These are phyloP conservation scores for Arion vulgaris DNA, from an alignment of 1,140 invertebrate species.

Conservation along the genomic window DNA sequence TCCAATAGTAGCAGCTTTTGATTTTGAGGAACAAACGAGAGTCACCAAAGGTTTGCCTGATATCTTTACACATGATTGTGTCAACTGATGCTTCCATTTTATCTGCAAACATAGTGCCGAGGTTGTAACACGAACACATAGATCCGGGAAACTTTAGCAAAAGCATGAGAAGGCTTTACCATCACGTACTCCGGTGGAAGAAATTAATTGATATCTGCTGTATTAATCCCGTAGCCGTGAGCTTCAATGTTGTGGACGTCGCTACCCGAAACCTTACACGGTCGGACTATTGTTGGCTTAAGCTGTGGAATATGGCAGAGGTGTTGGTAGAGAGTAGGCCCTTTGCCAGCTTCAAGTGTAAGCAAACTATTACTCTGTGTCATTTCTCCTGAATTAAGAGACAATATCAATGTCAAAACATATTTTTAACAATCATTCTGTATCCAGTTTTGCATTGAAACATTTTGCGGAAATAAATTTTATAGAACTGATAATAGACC, in stretches of 20 bases:
- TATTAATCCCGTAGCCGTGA: slow-evolving; percentile 30
- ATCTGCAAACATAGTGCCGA: slow-evolving; percentile 19
- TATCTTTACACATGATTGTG: slow-evolving; percentile 19
- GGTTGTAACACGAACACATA: neutral
- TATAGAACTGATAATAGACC: too few relatives aligned
- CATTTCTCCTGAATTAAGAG: neutral
- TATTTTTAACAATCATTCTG: neutral
- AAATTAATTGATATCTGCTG: slow-evolving; percentile 27
- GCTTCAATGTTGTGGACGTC: neutral
- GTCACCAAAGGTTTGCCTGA: neutral
- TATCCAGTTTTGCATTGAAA: neutral
- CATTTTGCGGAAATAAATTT: too few relatives aligned
- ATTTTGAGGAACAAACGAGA: neutral
- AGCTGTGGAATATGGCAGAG: neutral
- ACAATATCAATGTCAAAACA: neutral
- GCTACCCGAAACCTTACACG: slow-evolving; percentile 5
- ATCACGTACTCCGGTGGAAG: slow-evolving; percentile 21
- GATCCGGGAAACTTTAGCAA: neutral
- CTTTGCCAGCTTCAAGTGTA: neutral
- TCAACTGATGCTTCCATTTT: neutral
- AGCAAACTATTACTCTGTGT: slow-evolving; percentile 12
- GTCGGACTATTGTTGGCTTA: neutral
- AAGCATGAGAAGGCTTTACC: slow-evolving; percentile 30
- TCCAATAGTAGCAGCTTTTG: neutral
- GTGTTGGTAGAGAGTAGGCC: neutral